These are phyloP conservation scores for Napeogenes sylphis DNA, from an alignment of 2,888 invertebrate genomes.

Conservation along the genomic window DNA sequence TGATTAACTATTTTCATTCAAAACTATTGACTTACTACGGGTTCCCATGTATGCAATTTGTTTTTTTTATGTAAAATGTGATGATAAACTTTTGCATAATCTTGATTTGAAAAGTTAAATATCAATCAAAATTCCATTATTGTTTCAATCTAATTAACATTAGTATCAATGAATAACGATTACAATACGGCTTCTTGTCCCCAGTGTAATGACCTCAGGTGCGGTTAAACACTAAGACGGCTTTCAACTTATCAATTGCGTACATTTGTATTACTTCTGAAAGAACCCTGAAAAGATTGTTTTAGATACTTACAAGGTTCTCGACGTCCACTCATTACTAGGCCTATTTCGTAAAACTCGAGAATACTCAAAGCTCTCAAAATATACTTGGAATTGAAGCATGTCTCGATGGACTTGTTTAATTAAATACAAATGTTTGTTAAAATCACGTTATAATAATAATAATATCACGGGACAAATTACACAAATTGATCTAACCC, in stretches of 20 bases:
- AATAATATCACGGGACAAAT: background rate
- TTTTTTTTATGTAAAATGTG: too few relatives aligned
- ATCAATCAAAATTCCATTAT: too few relatives aligned
- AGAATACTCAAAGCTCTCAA: background rate
- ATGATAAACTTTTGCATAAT: too few relatives aligned
- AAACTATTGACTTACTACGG: too few relatives aligned
- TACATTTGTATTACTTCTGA: background rate
- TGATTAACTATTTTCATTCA: too few relatives aligned
- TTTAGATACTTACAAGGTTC: background rate
- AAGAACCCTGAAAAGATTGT: background rate
- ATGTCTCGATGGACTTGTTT: background rate
- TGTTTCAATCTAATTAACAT: too few relatives aligned
- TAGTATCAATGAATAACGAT: background rate
- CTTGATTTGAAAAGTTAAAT: too few relatives aligned
- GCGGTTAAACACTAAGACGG: slow-evolving; percentile 1
- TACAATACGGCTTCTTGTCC: slow-evolving; percentile 2
- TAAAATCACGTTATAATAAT: background rate
- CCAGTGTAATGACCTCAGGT: slow-evolving; percentile 7
- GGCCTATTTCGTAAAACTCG: slow-evolving; percentile 1
- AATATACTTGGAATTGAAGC: background rate
- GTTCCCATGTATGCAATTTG: too few relatives aligned
- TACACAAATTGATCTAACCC: background rate
- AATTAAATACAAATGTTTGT: background rate
- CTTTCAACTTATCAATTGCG: background rate
- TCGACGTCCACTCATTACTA: background rate